Base-by-base conservation (phyloP, 2,888 invertebrate species). In the Leucophora obtusa region DNA sequence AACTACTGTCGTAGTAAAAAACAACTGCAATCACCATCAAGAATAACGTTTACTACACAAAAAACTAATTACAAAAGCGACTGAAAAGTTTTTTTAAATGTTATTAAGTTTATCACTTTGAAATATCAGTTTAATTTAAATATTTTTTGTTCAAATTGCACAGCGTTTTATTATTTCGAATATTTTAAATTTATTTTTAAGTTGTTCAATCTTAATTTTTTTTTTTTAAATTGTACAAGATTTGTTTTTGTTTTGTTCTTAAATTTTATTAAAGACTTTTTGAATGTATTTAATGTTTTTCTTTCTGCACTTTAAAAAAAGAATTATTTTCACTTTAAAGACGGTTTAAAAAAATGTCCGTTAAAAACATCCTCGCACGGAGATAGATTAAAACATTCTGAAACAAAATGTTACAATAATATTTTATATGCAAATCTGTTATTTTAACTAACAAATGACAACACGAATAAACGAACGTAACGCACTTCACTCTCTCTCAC, bases 311-410 rank as follows among this genome's bases (percentile, higher is more conserved):
- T 62, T 59, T n/a, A 38, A 21, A 28, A 56, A 62, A 10, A 43
- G 9, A 43, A 35, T 63, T 18, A 14, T 51, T 38, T 79, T 59
- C 24, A 24, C 24, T 70, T 60, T 15, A 24, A 51, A 50, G 6
- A 8, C 51, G 7, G 54, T 54, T 62, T 71, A 66, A 24, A 75
- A 66, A 70, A 51, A 68, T 63, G 38, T 82, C 79, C 83, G 84
- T 80, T 84, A 83, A 79, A 83, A 83, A 84, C 87, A 86, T 87
- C 87, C 87, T 88, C 83, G 80, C 86, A 83, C 83, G 84, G 79
- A 84, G 86, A 82, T 84, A 84, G 77, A 83, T 83, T 84, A 84
- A 84, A 84, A 84, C 83, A 85, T 83, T 87, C 84, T 87, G 86
- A 87, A 82, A 77, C 72, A 73, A 78, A 72, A 75, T 24, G 59